Base-by-base conservation (phyloP, 1,140 invertebrate genomes). In the Trachymyrmex septentrionalis region DNA sequence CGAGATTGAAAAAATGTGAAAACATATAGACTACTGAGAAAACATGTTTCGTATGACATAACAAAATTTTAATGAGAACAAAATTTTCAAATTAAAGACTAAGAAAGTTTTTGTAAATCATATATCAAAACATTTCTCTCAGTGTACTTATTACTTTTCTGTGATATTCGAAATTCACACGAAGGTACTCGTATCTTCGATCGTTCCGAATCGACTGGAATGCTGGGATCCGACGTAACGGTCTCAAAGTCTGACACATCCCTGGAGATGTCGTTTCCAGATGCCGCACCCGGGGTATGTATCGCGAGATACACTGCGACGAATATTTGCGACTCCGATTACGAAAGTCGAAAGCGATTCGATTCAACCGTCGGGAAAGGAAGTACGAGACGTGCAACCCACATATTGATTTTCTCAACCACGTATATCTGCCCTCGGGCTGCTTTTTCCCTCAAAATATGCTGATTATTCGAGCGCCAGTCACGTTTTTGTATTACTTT, bases 401-500 rank as follows among this genome's bases (percentile, higher is more conserved):
- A 14, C 6, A 38, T 44, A 81, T 81, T 34, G 78, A 81, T 81
- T 72, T 72, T 81, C 66, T 24, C 44, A 1, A 12, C 10, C 14
- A 16, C 50, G n/a, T 24, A n/a, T 63, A 16, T 63, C 10, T 59
- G 48, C 53, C 12, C 7, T 64, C 30, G 34, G 30, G 64, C 38
- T 38, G 57, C 53, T 63, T 63, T 82, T 55, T 61, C 34, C 48
- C 64, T 53, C 67, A 50, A 72, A 86, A 85, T 86, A 71, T 61
- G 38, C 64, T 82, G 71, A 76, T 86, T 82, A 59, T 85, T 59
- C 59, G 59, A 69, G 53, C 64, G 86, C 64, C 64, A 86, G 87
- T 88, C 85, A 88, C 85, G 87, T 88, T 88, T 88, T 86, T 78
- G 57, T 78, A 61, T 84, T 67, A 87, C 69, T 50, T 72, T 67